Conservation (phyloP, 2,888 invertebrate species). For the Ferrisia virgata region DNA sequence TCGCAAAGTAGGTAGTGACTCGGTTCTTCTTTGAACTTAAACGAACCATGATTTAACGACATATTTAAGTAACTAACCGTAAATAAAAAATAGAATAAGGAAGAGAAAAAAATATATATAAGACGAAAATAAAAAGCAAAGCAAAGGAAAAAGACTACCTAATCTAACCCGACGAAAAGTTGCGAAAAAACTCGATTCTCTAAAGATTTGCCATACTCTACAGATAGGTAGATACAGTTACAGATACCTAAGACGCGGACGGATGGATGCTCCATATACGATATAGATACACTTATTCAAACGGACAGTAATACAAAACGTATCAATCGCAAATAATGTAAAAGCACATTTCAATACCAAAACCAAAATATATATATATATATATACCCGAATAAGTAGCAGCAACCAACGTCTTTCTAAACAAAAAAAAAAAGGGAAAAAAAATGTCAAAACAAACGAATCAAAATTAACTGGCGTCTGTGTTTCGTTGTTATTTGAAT, state of each 20-base stretch:
- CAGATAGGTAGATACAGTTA: neutral
- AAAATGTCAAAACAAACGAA: constrained; percentile 18
- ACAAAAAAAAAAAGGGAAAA: neutral
- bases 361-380: too few species aligned
- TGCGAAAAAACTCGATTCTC: constrained; percentile 21
- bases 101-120: neutral
- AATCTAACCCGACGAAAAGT: constrained; percentile 24
- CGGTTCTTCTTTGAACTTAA: constrained; percentile 17
- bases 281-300: too few species aligned
- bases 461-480: constrained; percentile 24
- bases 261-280: too few species aligned
- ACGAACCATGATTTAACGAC: constrained; percentile 33
- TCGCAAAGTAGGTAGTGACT: constrained; percentile 32
- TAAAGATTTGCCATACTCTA: constrained; percentile 1
- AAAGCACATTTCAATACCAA: constrained; percentile 1
- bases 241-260: too few species aligned
- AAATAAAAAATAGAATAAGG: constrained; percentile 27
- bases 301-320: neutral
- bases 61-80: constrained; percentile 33
- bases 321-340: neutral
- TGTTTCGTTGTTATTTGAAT: neutral
- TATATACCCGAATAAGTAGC: too few species aligned
- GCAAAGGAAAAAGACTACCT: neutral
- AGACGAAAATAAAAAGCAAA: neutral
- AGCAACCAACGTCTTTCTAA: neutral